Base-by-base conservation (phyloP, 53 echinoderm and acorn worm genomes). In the Temnopleurus reevesii region DNA sequence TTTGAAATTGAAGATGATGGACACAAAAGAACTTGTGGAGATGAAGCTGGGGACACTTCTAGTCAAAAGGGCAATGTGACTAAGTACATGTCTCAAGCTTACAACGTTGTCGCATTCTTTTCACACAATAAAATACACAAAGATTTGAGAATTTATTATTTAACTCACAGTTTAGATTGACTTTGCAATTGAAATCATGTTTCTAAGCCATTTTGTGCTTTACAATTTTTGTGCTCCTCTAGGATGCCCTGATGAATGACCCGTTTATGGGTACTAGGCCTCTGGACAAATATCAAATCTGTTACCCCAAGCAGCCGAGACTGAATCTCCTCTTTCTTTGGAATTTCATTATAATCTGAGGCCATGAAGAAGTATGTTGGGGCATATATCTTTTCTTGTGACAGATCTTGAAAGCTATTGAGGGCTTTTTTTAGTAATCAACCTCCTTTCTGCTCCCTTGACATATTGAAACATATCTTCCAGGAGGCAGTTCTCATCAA, bases 161-260 rank as follows among this genome's bases (percentile, higher is more conserved):
- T n/a, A n/a, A n/a, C n/a, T n/a, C n/a, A n/a, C n/a, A n/a, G n/a
- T n/a, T n/a, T n/a, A n/a, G n/a, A n/a, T n/a, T n/a, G n/a, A n/a
- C n/a, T n/a, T n/a, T n/a, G n/a, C n/a, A n/a, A n/a, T n/a, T n/a
- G n/a, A n/a, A n/a, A n/a, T n/a, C n/a, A n/a, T n/a, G n/a, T n/a
- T n/a, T n/a, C n/a, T n/a, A n/a, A n/a, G n/a, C n/a, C n/a, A n/a
- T n/a, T n/a, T n/a, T n/a, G n/a, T n/a, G n/a, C n/a, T n/a, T n/a
- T n/a, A n/a, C n/a, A n/a, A n/a, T n/a, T n/a, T n/a, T n/a, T 7
- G 23, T 89, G 89, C 3, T 28, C 12, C 2, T 5, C 60, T 19
- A 59, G 89, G 54, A 89, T n/a, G 7, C 89, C 89, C 35, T 89
- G 54, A 53, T 27, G 76, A 43, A 89, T 89, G 5, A 89, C 54